phyloP scores from a whole-genome alignment of 2,797 vertebrate species.

The Hipposideros larvatus region DNA sequence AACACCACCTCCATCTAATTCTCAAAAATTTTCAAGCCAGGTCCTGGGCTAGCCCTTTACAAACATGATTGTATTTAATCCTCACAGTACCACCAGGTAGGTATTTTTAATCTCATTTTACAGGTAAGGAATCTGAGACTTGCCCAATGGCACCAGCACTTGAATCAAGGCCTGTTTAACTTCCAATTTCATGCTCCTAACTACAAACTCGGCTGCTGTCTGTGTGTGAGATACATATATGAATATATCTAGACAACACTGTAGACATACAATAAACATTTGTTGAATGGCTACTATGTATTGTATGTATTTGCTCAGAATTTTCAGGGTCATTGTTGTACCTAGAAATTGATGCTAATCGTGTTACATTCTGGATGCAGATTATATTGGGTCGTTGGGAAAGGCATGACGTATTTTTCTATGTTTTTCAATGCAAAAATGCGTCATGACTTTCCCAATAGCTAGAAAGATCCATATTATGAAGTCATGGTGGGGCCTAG shows the following conservation, averaged over 20 bases:
- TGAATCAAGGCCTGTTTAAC: not conserved
- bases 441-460: too few relatives aligned
- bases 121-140: not conserved
- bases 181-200: not conserved
- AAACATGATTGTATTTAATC: not conserved
- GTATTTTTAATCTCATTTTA: not conserved
- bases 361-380: not conserved
- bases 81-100: not conserved
- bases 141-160: not conserved
- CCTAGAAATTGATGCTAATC: not conserved
- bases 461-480: not conserved
- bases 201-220: not conserved
- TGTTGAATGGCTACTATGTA: not conserved
- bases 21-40: not conserved
- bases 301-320: not conserved
- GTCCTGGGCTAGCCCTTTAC: not conserved
- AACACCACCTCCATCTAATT: not conserved
- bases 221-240: not conserved
- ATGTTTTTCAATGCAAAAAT: too few relatives aligned
- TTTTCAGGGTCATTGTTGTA: not conserved
- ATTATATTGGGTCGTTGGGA: not conserved
- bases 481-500: not conserved
- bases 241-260: not conserved
- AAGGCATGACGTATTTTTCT: too few relatives aligned
- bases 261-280: not conserved